Evolutionary conservation across 30 jellyfish, hydroid and myxozoan genomes (phyloP), one percentile per base, ranked within the genome.

Genomic region (Cassiopea xamachana): DNA sequence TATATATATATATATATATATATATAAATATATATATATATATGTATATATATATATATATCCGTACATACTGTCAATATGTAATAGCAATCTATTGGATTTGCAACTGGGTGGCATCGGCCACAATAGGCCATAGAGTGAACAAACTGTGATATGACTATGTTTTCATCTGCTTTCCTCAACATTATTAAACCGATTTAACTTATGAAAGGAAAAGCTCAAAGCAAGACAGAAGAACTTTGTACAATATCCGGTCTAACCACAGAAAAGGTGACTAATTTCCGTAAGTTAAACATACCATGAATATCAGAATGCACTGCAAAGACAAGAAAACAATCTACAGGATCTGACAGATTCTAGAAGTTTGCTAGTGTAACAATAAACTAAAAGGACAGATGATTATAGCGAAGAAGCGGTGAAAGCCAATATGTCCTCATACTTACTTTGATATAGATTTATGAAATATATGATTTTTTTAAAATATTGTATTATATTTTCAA

Each of bases 211-310:
- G 27, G 15, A 43, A 55, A 10, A 71, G 80, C 80, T 71, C 50
- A 12, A 15, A 17, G 80, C 1, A 71, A 7, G 55, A 71, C 80
- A 43, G 80, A 12, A 78, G 49, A 1, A 59, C 27, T 7, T 78
- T 78, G 48, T 60, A 51, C 50, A 78, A 78, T 78, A 78, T 78
- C 87, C 87, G 87, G 87, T 7, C 75, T 78, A 75, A 78, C 75
- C 87, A 49, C 87, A 78, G 69, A 27, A 48, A 78, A 60, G 49
- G 49, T 51, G 87, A 78, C 27, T 60, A 78, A 78, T 78, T 78
- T 78, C 87, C 87, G 47, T 14, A 55, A 39, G 87, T 48, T 78
- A 78, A 78, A 50, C 39, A 78, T 8, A 39, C 50, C 17, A 27
- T 10, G 18, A 78, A 51, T 2, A 15, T 18, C 51, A 43, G 80